Evolutionary conservation across 2,888 invertebrate genomes (phyloP), one percentile per base, ranked within the genome.

Genomic region (Chrysodeixis includens): DNA sequence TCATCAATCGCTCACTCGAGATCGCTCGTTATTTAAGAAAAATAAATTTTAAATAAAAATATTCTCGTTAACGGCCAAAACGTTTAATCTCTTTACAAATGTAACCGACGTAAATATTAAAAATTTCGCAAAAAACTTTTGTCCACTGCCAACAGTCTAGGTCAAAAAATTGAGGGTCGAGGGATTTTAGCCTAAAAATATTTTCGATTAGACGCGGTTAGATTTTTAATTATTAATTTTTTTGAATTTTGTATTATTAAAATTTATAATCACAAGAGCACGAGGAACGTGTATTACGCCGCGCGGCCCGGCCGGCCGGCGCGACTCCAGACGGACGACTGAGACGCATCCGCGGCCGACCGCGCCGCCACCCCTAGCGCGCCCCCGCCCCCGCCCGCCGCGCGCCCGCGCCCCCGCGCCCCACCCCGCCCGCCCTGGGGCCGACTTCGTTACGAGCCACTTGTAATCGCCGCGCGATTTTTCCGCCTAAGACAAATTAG

Each of bases 401-500:
- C 79, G 26, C 40, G 63, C 77, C 81, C 79, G 69, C 56, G 40
- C 40, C n/a, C 40, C 7, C 81, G 76, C 69, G 57, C 78, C 76
- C 83, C 69, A 76, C 76, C 84, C 86, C 81, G 64, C 76, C 83
- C 80, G 73, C 88, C 84, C 84, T 85, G 84, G 83, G 83, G 83
- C 90, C 93, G 93, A 93, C 94, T 95, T 95, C 94, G 94, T 95
- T 95, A 94, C 93, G 93, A 93, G 93, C 93, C 94, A 95, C 94
- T 94, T 94, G 94, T 94, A 93, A 94, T 94, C 92, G 92, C 92
- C 91, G 89, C 89, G 91, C 93, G 93, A 94, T 95, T 95, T 94
- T 95, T 94, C 94, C 94, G 94, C 93, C 94, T 94, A 93, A 95
- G 94, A 94, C 92, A 93, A 94, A 94, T 95, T 95, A 95, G 93